phyloP scores from a whole-genome alignment of 2,888 invertebrate genomes.

The Ochropacha duplaris region DNA sequence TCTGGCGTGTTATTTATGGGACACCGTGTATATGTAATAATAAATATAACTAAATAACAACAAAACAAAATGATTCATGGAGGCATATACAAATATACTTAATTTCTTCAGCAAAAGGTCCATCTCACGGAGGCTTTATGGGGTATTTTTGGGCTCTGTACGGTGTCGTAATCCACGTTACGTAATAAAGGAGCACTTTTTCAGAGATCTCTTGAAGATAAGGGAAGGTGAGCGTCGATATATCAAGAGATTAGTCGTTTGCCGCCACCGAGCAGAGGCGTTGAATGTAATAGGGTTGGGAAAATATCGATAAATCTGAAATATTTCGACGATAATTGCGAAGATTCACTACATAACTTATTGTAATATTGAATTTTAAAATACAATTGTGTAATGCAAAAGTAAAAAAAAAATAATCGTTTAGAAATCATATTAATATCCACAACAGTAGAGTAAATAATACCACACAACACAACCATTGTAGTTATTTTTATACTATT shows the following conservation, averaged over 20 bases:
- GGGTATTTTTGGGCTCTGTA: slow-evolving; percentile 29
- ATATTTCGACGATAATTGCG: not conserved
- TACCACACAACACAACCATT: no score
- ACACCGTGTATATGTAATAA: no score
- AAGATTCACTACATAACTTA: no score
- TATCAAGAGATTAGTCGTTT: slow-evolving; percentile 80
- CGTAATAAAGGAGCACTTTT: slow-evolving; percentile 74
- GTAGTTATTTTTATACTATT: no score
- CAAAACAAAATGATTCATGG: not conserved
- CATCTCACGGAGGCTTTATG: slow-evolving; percentile 39
- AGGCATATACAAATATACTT: not conserved
- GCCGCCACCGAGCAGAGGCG: slow-evolving; percentile 54
- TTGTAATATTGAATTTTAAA: no score
- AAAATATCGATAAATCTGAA: not conserved
- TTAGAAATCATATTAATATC: no score
- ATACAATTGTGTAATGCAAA: no score
- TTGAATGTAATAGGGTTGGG: slow-evolving; percentile 61
- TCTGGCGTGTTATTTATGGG: no score
- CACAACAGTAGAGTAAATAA: no score
- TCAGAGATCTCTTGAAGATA: slow-evolving; percentile 67
- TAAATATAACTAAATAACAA: not conserved
- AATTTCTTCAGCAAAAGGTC: slow-evolving; percentile 14
- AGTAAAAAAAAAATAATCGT: no score
- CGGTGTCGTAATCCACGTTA: slow-evolving; percentile 53
- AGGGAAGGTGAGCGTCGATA: slow-evolving; percentile 77